Base-by-base conservation (phyloP, 53 echinoderm and acorn worm genomes). In the Zoroaster sp. region DNA sequence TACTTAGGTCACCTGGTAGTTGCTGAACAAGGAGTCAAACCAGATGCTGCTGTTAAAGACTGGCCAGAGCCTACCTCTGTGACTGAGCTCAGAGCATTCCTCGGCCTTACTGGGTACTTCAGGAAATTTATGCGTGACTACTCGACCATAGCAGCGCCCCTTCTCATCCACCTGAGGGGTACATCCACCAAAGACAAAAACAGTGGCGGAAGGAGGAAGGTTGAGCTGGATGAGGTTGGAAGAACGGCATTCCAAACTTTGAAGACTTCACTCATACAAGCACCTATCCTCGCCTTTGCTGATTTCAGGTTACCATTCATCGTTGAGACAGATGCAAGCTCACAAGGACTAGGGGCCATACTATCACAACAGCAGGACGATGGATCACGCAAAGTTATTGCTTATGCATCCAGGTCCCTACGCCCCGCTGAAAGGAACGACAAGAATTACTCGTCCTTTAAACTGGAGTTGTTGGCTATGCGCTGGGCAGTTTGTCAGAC, bases 21-120 rank as follows among this genome's bases (percentile, higher is more conserved):
- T 30, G 63, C 83, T 8, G 76, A 51, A 4, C 40, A 73, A 28
- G 93, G 93, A 5, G 42, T 89, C 5, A 46, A 75, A 1, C 36
- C 86, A n/a, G 89, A 93, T 15, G 86, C 89, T 10, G 70, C 44
- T 17, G 67, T 87, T 10, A 28, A 59, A 41, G 81, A 87, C 38
- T 93, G 93, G 93, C 86, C 80, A 17, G 72, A 51, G 21, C 93
- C 93, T 9, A 36, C 35, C 17, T 77, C 90, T 17, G 81, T 90
- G 10, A 66, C 51, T 21, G 90, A 93, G 30, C 78, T 90, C 9
- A 39, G 93, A 46, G 40, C 72, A 3, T 92, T 93, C 43, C 87
- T 90, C 4, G 89, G 90, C 39, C 69, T 93, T 51, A 73, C 87
- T 9, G 88, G 93, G 4, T 93, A 63, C 82, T 93, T 75, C 70